These are phyloP conservation scores for Calliphora vomitoria DNA, from an alignment of 2,888 invertebrate genomes.

Conservation along the genomic window DNA sequence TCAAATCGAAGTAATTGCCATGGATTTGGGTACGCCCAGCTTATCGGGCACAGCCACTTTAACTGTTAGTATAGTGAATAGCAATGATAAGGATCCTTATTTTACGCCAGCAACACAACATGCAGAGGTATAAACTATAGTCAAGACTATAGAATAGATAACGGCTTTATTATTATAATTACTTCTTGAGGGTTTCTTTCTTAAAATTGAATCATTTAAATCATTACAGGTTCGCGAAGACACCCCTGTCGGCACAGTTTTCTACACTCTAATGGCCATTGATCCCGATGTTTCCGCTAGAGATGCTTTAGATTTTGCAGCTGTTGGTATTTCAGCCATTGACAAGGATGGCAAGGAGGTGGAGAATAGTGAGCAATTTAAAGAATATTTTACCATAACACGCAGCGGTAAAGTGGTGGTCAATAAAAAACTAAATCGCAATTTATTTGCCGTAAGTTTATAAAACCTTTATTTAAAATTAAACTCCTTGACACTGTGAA, in stretches of 20 bases:
- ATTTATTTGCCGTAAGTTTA: slow-evolving; percentile 82
- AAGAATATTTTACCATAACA: slow-evolving; percentile 88
- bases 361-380: slow-evolving; percentile 84
- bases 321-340: slow-evolving; percentile 90
- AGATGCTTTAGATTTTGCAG: slow-evolving; percentile 88
- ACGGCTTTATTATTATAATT: too few species aligned
- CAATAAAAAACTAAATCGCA: slow-evolving; percentile 82
- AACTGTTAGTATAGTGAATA: slow-evolving; percentile 92
- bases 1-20: slow-evolving; percentile 92
- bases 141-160: too few species aligned
- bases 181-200: background rate
- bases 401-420: slow-evolving; percentile 86
- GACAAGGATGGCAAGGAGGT: slow-evolving; percentile 93
- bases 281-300: slow-evolving; percentile 92
- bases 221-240: slow-evolving; percentile 89
- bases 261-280: slow-evolving; percentile 90
- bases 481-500: background rate
- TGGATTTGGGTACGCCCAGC: slow-evolving; percentile 92
- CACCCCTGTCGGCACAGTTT: slow-evolving; percentile 89
- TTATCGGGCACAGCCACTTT: slow-evolving; percentile 92
- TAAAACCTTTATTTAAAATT: background rate
- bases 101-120: slow-evolving; percentile 92
- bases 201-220: slow-evolving; percentile 3
- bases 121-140: slow-evolving; percentile 87
- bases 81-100: slow-evolving; percentile 94